Conservation (phyloP, 2,113 vertebrate genomes). For the Gila orcuttii region DNA sequence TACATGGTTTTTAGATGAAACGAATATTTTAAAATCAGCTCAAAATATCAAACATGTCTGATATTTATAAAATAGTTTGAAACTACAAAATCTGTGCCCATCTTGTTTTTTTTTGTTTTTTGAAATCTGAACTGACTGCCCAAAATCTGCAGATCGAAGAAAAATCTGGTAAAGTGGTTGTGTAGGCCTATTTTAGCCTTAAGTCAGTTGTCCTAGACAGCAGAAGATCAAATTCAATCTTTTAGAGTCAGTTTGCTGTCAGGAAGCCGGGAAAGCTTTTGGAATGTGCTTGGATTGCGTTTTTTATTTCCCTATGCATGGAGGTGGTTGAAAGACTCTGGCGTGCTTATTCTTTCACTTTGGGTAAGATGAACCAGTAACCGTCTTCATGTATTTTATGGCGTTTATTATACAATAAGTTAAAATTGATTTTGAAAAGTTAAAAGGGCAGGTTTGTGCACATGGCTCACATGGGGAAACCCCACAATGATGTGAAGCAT, state of each 20-base stretch:
- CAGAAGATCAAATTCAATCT: neutral
- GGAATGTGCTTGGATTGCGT: slow-evolving; percentile 26
- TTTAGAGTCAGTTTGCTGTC: neutral
- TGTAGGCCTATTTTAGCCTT: neutral
- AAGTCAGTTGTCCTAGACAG: neutral
- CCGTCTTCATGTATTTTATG: neutral
- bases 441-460: neutral
- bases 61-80: neutral
- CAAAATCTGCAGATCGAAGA: neutral
- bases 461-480: neutral
- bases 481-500: neutral
- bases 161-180: neutral
- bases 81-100: neutral
- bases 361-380: neutral
- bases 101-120: neutral
- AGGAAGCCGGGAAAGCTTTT: neutral
- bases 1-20: too few species aligned
- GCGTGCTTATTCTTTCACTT: neutral
- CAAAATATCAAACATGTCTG: neutral
- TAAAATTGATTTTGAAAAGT: neutral
- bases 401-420: neutral
- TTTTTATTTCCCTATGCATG: slow-evolving; percentile 11
- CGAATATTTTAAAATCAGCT: too few species aligned
- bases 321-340: neutral
- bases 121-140: neutral